Evolutionary conservation across 2,113 vertebrate species (phyloP).

Genomic region (Taxidea taxus): DNA sequence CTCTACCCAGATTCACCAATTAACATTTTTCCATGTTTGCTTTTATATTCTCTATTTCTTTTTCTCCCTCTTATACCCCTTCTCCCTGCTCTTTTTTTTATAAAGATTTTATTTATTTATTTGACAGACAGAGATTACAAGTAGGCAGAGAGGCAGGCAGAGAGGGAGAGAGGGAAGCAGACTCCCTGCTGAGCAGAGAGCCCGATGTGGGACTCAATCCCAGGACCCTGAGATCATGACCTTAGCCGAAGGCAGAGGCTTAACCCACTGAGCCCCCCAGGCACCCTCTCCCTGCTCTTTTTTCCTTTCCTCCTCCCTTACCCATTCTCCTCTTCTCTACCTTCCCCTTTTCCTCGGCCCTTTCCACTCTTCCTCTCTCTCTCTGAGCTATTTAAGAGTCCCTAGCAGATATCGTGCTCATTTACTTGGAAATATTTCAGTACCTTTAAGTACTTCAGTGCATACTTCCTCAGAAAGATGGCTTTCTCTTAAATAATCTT

Average conservation of each 20-base stretch:
- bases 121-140: too few species aligned
- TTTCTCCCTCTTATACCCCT: not conserved
- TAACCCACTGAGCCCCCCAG: too few species aligned
- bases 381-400: not conserved
- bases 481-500: not conserved
- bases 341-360: not conserved
- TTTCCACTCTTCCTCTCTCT: not conserved
- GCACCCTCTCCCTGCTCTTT: not conserved
- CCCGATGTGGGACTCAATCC: too few species aligned
- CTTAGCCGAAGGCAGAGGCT: too few species aligned
- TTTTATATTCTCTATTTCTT: not conserved
- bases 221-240: too few species aligned
- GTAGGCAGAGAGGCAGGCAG: too few species aligned
- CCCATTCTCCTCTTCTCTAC: not conserved
- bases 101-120: too few species aligned
- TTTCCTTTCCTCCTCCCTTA: not conserved
- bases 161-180: too few species aligned
- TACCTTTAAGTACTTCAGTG: not conserved
- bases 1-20: not conserved
- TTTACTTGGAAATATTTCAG: not conserved
- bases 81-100: not conserved
- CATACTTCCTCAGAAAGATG: conserved; percentile 15
- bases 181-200: too few species aligned
- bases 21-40: not conserved
- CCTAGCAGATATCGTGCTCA: not conserved